phyloP scores from a whole-genome alignment of 2,888 invertebrate species.

The Tuberolachnus salignus region DNA sequence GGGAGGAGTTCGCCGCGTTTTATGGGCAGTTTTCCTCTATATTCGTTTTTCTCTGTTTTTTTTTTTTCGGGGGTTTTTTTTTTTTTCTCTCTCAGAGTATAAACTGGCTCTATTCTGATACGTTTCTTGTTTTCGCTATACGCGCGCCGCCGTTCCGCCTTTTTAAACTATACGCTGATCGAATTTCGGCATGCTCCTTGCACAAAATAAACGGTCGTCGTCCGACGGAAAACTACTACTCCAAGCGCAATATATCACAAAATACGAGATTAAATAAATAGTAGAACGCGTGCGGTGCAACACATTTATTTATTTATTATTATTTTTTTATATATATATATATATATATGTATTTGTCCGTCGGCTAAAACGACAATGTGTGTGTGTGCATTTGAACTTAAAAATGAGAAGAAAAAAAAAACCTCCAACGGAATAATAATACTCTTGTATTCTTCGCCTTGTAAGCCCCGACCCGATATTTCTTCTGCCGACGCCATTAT shows the following conservation, averaged over 20 bases:
- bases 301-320: constrained; percentile 14
- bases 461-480: not conserved
- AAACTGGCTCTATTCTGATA: constrained; percentile 24
- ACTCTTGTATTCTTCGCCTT: constrained; percentile 7
- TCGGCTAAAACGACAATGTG: not conserved
- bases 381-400: not conserved
- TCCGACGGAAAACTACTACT: not conserved
- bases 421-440: not conserved
- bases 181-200: constrained; percentile 21
- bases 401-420: no score
- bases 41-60: constrained; percentile 25
- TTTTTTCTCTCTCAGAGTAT: not conserved
- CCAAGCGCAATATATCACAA: constrained; percentile 30
- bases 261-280: constrained; percentile 30
- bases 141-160: not conserved
- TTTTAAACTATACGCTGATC: constrained; percentile 22
- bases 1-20: constrained; percentile 44
- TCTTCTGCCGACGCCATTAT: not conserved
- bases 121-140: not conserved
- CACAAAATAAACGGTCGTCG: constrained; percentile 15
- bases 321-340: no score
- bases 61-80: constrained; percentile 4
- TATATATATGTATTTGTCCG: not conserved
- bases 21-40: constrained; percentile 44
- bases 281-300: not conserved